phyloP scores from a whole-genome alignment of 2,888 invertebrate genomes.

The Ormyrus nitidulus region DNA sequence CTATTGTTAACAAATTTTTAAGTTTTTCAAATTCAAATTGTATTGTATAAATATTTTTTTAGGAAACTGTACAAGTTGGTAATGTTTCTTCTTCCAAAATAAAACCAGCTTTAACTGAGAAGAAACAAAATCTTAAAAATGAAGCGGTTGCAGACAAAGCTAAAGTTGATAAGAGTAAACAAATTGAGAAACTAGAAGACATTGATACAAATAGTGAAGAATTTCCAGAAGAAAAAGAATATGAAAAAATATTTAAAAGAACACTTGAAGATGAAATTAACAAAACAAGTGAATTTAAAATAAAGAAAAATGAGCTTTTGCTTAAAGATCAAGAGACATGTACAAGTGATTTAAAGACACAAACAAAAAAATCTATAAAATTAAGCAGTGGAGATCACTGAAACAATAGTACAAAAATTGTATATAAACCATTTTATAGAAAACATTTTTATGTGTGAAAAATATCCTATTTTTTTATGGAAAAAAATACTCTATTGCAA shows the following conservation, averaged over 20 bases:
- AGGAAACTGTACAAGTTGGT: neutral
- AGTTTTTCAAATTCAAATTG: neutral
- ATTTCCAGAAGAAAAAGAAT: slow-evolving; percentile 45
- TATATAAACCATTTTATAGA: too few relatives aligned
- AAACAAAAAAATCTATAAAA: slow-evolving; percentile 13
- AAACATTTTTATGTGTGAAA: too few relatives aligned
- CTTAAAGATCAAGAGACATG: neutral
- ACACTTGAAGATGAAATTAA: slow-evolving; percentile 27
- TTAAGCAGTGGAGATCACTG: slow-evolving; percentile 12
- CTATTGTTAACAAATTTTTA: neutral
- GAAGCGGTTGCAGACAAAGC: neutral
- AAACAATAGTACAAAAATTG: neutral
- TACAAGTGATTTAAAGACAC: neutral
- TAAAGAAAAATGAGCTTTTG: neutral
- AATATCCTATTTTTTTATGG: too few relatives aligned
- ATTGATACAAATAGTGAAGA: slow-evolving; percentile 37
- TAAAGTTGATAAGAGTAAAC: neutral
- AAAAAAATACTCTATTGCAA: too few relatives aligned
- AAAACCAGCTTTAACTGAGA: neutral
- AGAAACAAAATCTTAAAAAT: slow-evolving; percentile 1
- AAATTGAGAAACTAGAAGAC: slow-evolving; percentile 15
- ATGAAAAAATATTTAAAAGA: slow-evolving; percentile 45
- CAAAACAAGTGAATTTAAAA: neutral
- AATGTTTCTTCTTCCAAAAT: neutral
- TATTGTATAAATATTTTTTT: neutral